phyloP scores from a whole-genome alignment of 2,113 vertebrate species.

The Pteronura brasiliensis region DNA sequence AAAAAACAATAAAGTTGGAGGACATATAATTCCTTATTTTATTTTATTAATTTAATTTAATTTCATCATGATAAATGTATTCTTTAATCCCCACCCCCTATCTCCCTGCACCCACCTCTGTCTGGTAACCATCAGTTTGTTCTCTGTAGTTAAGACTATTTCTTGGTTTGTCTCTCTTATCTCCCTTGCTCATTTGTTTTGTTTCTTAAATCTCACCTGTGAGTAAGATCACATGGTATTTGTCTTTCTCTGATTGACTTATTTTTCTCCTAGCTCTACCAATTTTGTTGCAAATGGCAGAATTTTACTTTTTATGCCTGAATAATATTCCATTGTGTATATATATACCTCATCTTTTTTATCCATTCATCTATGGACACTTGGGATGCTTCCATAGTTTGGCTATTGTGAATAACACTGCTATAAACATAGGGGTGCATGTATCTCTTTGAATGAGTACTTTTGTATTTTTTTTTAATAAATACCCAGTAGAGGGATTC shows the following conservation, averaged over 20 bases:
- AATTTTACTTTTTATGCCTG: background rate
- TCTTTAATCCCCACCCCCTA: background rate
- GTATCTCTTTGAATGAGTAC: background rate
- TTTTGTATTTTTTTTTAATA: background rate
- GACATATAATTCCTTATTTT: background rate
- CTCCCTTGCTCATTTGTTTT: background rate
- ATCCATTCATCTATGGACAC: background rate
- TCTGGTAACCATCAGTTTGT: background rate
- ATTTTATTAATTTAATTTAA: background rate
- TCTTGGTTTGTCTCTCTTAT: background rate
- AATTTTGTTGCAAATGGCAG: background rate
- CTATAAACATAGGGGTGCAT: background rate
- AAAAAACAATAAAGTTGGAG: background rate
- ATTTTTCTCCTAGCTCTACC: background rate
- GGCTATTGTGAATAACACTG: background rate
- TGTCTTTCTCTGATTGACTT: background rate
- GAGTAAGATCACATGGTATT: background rate
- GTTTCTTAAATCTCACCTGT: background rate
- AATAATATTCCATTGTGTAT: background rate
- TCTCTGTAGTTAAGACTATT: background rate
- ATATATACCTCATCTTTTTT: background rate
- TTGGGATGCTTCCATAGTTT: background rate
- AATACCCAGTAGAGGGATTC: background rate
- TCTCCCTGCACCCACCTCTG: background rate
- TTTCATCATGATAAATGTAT: background rate